A percentile compares a stretch with the other conserved stretches of the same genome.
phyloP scores from a whole-genome alignment of 2,888 invertebrate species.

The Lepidocyrtinus sp. region DNA sequence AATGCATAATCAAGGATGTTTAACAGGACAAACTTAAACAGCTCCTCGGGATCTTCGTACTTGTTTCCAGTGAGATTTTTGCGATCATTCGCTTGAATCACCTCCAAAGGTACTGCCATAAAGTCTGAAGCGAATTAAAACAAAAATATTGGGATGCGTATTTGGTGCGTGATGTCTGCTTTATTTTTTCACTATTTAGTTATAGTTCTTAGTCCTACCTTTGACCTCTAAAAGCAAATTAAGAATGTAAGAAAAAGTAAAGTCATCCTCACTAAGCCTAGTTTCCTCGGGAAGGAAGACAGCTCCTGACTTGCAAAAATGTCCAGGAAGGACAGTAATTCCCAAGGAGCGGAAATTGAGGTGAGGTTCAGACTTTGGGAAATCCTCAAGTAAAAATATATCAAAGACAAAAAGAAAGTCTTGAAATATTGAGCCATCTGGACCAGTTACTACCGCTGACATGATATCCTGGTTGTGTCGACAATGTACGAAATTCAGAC shows the following conservation, averaged over 20 bases:
- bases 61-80: neutral
- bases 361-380: slow-evolving; percentile 89
- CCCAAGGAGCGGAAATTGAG: slow-evolving; percentile 78
- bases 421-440: slow-evolving; percentile 92
- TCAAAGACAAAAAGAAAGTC: slow-evolving; percentile 95
- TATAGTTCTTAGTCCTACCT: slow-evolving; percentile 29
- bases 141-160: too few species aligned
- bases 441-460: slow-evolving; percentile 93
- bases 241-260: slow-evolving; percentile 28
- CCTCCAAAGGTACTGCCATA: slow-evolving; percentile 30
- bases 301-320: slow-evolving; percentile 41
- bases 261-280: slow-evolving; percentile 16
- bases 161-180: too few species aligned
- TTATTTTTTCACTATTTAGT: too few species aligned
- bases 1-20: slow-evolving; percentile 30
- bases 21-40: slow-evolving; percentile 36
- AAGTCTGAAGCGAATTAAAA: too few species aligned
- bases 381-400: slow-evolving; percentile 90
- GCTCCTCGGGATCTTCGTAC: slow-evolving; percentile 21
- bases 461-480: slow-evolving; percentile 85
- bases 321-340: slow-evolving; percentile 28
- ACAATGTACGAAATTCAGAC: too few species aligned
- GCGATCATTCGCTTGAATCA: slow-evolving; percentile 19
- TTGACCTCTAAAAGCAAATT: slow-evolving; percentile 44
- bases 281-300: slow-evolving; percentile 37